Evolutionary conservation across 2,113 vertebrate genomes (phyloP).

Genomic region (Carassius auratus): DNA sequence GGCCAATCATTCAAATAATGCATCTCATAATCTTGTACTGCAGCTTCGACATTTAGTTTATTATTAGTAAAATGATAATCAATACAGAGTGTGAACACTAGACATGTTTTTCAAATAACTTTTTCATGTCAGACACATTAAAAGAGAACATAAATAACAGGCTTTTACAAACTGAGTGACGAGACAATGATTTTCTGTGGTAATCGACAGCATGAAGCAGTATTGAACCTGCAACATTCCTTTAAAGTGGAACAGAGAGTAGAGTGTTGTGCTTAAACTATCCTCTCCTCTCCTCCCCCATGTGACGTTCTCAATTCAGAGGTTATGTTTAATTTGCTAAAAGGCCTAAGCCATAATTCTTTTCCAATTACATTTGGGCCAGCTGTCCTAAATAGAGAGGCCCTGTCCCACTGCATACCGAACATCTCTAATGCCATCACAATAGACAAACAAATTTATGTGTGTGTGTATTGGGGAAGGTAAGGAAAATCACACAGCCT

Average conservation of each 20-base stretch:
- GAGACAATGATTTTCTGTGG: not conserved
- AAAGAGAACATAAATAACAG: no score
- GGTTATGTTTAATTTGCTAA: slow-evolving; percentile 59
- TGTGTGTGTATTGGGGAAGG: not conserved
- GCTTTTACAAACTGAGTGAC: not conserved
- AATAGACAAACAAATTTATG: slow-evolving; percentile 31
- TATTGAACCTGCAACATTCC: slow-evolving; percentile 15
- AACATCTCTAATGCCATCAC: slow-evolving; percentile 43
- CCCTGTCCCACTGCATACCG: slow-evolving; percentile 36
- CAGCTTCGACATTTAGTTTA: no score
- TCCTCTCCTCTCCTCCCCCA: not conserved
- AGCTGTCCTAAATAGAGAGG: slow-evolving; percentile 49
- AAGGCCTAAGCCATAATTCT: slow-evolving; percentile 49
- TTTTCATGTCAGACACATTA: no score
- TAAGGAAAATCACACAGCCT: slow-evolving; percentile 32
- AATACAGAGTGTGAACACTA: no score
- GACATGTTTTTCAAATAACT: no score
- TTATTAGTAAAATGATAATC: no score
- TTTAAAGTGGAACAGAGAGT: slow-evolving; percentile 9
- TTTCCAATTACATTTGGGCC: slow-evolving; percentile 55
- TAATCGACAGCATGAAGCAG: not conserved
- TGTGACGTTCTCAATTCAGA: slow-evolving; percentile 26
- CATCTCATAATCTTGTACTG: no score
- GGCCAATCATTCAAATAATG: no score
- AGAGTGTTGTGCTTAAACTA: not conserved